Evolutionary conservation across 2,113 vertebrate genomes (phyloP).

Genomic region (Tachysurus fulvidraco): DNA sequence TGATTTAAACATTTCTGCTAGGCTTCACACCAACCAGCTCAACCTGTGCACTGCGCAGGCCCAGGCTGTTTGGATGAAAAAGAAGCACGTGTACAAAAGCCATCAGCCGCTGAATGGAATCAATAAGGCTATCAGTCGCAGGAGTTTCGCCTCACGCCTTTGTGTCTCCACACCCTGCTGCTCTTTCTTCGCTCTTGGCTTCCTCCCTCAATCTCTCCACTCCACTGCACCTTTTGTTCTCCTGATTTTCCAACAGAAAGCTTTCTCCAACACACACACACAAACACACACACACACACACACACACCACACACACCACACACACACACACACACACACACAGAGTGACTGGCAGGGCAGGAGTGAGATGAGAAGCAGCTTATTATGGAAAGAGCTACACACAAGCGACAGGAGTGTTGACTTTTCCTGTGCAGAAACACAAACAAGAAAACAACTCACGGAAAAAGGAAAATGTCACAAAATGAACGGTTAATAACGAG

Average conservation of each 20-base stretch:
- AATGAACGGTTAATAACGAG: neutral
- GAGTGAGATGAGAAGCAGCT: constrained; percentile 33
- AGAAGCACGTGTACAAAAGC: constrained; percentile 63
- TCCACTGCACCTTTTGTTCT: constrained; percentile 93
- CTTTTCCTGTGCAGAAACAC: neutral
- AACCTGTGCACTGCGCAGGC: constrained; percentile 78
- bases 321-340: too few relatives aligned
- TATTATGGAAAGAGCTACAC: constrained; percentile 24
- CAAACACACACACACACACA: constrained; percentile 34
- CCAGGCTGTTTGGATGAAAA: constrained; percentile 39
- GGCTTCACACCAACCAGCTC: constrained; percentile 74
- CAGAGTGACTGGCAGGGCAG: neutral
- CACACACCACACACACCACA: constrained; percentile 33
- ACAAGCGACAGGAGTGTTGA: neutral
- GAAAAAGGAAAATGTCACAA: neutral
- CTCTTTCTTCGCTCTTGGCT: constrained; percentile 73
- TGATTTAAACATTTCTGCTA: constrained; percentile 84
- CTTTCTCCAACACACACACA: constrained; percentile 55
- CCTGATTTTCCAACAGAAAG: constrained; percentile 80
- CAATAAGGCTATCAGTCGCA: constrained; percentile 86
- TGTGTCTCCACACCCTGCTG: constrained; percentile 80
- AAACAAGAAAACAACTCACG: neutral
- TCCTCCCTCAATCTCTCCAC: constrained; percentile 92
- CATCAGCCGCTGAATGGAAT: constrained; percentile 77
- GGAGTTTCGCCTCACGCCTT: constrained; percentile 81